These are phyloP conservation scores for Mormyrops attenuatus DNA, from an alignment of 2,797 vertebrate genomes.

Conservation along the genomic window DNA sequence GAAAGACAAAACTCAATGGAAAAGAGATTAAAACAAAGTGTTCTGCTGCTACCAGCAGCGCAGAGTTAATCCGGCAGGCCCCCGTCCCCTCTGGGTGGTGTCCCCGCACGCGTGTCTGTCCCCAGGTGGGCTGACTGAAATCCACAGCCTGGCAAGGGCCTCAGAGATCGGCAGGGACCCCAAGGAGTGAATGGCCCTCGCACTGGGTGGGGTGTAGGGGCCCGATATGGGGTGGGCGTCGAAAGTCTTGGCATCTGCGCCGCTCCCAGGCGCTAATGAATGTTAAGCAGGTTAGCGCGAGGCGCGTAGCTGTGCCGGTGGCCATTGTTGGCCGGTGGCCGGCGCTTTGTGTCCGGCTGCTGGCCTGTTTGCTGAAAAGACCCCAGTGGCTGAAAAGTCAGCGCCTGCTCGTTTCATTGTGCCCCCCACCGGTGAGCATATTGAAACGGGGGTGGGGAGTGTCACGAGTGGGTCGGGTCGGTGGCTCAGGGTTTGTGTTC, in stretches of 20 bases:
- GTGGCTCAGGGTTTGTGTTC: slow-evolving; percentile 74
- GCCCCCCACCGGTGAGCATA: slow-evolving; percentile 72
- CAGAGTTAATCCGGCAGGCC: background rate
- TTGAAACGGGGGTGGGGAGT: slow-evolving; percentile 77
- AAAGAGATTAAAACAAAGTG: background rate
- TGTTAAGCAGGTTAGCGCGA: slow-evolving; percentile 78
- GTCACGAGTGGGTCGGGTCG: slow-evolving; percentile 75
- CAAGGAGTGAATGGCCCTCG: background rate
- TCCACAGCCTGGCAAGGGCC: background rate
- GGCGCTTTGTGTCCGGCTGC: slow-evolving; percentile 60
- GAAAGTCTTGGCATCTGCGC: slow-evolving; percentile 20
- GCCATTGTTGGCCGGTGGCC: slow-evolving; percentile 65
- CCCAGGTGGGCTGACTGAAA: background rate
- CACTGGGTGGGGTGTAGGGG: background rate
- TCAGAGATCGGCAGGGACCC: background rate
- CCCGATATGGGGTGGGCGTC: background rate
- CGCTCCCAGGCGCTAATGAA: slow-evolving; percentile 69
- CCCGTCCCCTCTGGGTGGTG: background rate
- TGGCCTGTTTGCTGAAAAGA: slow-evolving; percentile 61
- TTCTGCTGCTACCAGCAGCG: background rate
- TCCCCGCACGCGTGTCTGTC: background rate
- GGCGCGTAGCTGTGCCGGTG: slow-evolving; percentile 69
- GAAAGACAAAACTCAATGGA: background rate
- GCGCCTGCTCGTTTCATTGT: slow-evolving; percentile 75
- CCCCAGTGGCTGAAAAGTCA: slow-evolving; percentile 63